A percentile compares a stretch with the other conserved stretches of the same genome.
These are phyloP conservation scores for Euspilapteryx auroguttella DNA, from an alignment of 2,888 invertebrate species.

Conservation along the genomic window DNA sequence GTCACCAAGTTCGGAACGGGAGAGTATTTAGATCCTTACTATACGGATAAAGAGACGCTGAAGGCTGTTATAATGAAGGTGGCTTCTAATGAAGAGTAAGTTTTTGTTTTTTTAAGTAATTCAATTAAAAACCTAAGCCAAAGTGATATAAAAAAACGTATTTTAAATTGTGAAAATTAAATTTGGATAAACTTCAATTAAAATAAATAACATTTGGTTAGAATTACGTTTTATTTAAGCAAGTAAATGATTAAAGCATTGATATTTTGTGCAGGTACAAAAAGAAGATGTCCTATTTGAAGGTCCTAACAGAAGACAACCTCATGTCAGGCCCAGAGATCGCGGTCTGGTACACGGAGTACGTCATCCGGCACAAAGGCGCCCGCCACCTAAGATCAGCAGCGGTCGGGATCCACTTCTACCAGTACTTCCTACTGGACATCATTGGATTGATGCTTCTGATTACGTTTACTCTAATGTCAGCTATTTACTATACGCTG, in stretches of 20 bases:
- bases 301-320: slow-evolving; percentile 5
- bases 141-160: too few relatives aligned
- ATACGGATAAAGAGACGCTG: slow-evolving; percentile 28
- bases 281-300: slow-evolving; percentile 23
- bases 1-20: slow-evolving; percentile 34
- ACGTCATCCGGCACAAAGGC: slow-evolving; percentile 43
- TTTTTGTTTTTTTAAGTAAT: slow-evolving; percentile 6
- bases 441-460: slow-evolving; percentile 15
- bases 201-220: too few relatives aligned
- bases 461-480: slow-evolving; percentile 10
- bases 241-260: too few relatives aligned
- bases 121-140: too few relatives aligned
- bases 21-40: slow-evolving; percentile 32
- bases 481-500: slow-evolving; percentile 14
- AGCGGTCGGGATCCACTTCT: slow-evolving; percentile 26
- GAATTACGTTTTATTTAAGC: too few relatives aligned
- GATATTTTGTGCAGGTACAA: slow-evolving; percentile 42
- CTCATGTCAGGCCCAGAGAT: slow-evolving; percentile 15
- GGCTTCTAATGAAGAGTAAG: slow-evolving; percentile 26
- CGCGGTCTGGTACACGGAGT: slow-evolving; percentile 58
- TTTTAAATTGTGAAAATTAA: too few relatives aligned
- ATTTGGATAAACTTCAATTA: too few relatives aligned
- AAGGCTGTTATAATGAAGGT: slow-evolving; percentile 25
- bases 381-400: slow-evolving; percentile 42
- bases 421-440: slow-evolving; percentile 40